Evolutionary conservation across 2,888 invertebrate species (phyloP).

Genomic region (Ischnura elegans): DNA sequence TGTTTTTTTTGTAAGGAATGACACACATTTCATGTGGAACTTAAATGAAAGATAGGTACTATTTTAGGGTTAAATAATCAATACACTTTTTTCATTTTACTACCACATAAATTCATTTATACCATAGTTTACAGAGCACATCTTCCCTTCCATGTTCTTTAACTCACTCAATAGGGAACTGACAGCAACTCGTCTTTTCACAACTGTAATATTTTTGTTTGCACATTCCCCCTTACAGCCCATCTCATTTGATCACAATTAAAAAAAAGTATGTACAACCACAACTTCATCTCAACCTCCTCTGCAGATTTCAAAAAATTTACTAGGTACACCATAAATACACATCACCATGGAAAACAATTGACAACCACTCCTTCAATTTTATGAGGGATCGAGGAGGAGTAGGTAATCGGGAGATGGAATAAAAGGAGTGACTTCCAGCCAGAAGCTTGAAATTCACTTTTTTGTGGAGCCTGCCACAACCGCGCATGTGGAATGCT

Average conservation of each 20-base stretch:
- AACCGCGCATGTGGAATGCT: conserved; percentile 59
- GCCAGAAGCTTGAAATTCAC: conserved; percentile 53
- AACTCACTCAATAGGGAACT: conserved; percentile 35
- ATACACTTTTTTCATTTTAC: conserved; percentile 50
- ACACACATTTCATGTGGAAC: background rate
- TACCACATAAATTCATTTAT: conserved; percentile 66
- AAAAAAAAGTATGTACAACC: conserved; percentile 65
- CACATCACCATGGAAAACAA: conserved; percentile 64
- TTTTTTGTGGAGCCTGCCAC: conserved; percentile 55
- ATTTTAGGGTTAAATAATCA: conserved; percentile 40
- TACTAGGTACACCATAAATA: conserved; percentile 61
- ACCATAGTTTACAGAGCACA: conserved; percentile 67
- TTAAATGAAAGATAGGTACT: background rate
- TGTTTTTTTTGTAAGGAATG: too few species aligned
- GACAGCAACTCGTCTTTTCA: conserved; percentile 60
- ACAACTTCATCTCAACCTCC: conserved; percentile 57
- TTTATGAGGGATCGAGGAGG: conserved; percentile 18
- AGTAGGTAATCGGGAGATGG: conserved; percentile 53
- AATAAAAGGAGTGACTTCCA: conserved; percentile 58
- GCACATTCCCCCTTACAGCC: conserved; percentile 46
- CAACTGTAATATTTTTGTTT: conserved; percentile 46
- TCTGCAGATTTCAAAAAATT: conserved; percentile 60
- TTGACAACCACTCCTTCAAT: conserved; percentile 54
- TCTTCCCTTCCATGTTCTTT: conserved; percentile 54
- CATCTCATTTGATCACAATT: conserved; percentile 62